phyloP scores from a whole-genome alignment of 2,888 invertebrate genomes.

The Mythimna albipuncta region DNA sequence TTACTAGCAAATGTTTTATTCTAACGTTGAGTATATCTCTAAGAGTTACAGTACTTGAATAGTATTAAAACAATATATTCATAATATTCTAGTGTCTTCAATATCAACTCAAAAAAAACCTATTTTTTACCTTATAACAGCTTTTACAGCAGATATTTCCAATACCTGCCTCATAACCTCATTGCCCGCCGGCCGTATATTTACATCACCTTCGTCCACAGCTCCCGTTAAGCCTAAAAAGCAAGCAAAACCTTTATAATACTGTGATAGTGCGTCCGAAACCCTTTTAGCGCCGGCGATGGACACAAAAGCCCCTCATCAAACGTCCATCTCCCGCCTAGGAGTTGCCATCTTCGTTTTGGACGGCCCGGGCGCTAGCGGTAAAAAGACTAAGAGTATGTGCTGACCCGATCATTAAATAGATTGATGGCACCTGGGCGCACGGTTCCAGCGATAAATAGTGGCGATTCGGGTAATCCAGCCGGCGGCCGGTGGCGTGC shows the following conservation, averaged over 20 bases:
- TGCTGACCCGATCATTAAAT: conserved; percentile 91
- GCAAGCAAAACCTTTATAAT: conserved; percentile 66
- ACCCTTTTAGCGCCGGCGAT: conserved; percentile 86
- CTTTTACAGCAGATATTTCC: conserved; percentile 1
- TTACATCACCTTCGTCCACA: conserved; percentile 34
- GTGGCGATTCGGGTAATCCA: conserved; percentile 90
- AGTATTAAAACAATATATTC: too few species aligned
- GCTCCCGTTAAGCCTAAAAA: conserved; percentile 56
- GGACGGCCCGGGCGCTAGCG: conserved; percentile 75
- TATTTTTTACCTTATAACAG: background rate
- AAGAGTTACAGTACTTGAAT: too few species aligned
- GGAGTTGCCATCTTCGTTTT: conserved; percentile 83
- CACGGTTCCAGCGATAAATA: conserved; percentile 90
- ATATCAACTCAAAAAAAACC: background rate
- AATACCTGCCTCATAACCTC: conserved; percentile 17
- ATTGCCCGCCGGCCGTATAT: conserved; percentile 21
- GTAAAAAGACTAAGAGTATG: conserved; percentile 88
- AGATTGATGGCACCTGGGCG: conserved; percentile 91
- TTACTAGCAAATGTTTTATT: too few species aligned
- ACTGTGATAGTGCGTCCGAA: conserved; percentile 81
- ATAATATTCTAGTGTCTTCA: too few species aligned
- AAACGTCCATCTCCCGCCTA: conserved; percentile 88
- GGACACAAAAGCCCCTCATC: conserved; percentile 89
- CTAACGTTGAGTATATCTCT: too few species aligned
- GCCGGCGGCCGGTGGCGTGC: conserved; percentile 83